Percentiles rank a stretch among this genome's conserved stretches.
Evolutionary conservation across 1,140 invertebrate species (phyloP).

Genomic region (Temnothorax longispinosus): DNA sequence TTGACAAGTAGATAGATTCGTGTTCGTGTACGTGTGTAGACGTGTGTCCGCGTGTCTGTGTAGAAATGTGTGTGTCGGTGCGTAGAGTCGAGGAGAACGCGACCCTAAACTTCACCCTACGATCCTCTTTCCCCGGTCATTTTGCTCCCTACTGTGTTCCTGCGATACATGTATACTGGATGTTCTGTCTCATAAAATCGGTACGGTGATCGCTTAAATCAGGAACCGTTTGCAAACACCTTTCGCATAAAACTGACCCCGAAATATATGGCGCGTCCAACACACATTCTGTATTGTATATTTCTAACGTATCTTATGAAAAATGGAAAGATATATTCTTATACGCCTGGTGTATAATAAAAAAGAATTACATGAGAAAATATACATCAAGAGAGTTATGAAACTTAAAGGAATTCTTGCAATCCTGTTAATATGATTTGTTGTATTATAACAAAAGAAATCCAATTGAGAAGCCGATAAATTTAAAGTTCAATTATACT

Average conservation of each 20-base stretch:
- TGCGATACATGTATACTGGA: slow-evolving; percentile 16
- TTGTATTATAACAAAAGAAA: background rate
- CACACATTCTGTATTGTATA: slow-evolving; percentile 3
- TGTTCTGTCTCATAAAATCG: slow-evolving; percentile 48
- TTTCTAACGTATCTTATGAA: background rate
- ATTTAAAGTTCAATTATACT: background rate
- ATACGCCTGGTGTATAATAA: background rate
- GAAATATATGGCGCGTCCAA: background rate
- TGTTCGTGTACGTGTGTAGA: slow-evolving; percentile 51
- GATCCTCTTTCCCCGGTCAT: slow-evolving; percentile 25
- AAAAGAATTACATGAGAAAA: background rate
- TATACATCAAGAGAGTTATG: background rate
- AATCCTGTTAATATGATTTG: background rate
- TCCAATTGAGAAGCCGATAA: background rate
- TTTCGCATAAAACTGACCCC: background rate
- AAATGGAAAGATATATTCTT: background rate
- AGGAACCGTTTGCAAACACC: slow-evolving; percentile 12
- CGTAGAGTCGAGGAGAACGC: slow-evolving; percentile 32
- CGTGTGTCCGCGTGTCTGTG: background rate
- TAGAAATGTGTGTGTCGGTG: background rate
- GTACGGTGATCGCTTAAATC: slow-evolving; percentile 18
- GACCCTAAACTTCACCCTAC: slow-evolving; percentile 32
- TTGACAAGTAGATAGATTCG: slow-evolving; percentile 83
- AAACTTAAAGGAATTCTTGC: background rate
- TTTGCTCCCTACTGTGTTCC: background rate